Conservation (phyloP, 1,140 invertebrate species). For the Diprion similis region DNA sequence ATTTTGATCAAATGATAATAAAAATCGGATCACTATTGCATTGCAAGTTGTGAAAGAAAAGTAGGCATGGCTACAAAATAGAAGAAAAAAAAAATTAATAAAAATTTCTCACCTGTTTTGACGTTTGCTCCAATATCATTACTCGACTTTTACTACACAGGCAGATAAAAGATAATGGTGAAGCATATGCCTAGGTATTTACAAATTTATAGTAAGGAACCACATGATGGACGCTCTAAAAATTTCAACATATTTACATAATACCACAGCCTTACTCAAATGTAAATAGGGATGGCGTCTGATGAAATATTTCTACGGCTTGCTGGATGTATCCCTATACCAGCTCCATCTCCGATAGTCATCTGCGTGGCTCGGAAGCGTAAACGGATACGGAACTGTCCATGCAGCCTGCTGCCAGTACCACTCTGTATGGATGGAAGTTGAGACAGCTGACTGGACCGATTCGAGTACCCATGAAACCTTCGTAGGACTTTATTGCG, state of each 20-base stretch:
- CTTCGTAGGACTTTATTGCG: conserved; percentile 86
- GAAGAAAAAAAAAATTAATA: too few species aligned
- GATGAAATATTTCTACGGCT: neutral
- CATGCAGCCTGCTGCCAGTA: conserved; percentile 78
- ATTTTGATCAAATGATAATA: too few species aligned
- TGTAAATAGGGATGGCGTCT: neutral
- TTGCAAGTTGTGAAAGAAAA: too few species aligned
- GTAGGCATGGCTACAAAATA: too few species aligned
- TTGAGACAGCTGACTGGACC: conserved; percentile 84
- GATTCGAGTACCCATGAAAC: conserved; percentile 88
- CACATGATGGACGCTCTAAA: neutral
- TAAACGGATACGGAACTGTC: conserved; percentile 83
- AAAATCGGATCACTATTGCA: too few species aligned
- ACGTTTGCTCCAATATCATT: too few species aligned
- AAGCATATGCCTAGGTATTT: neutral
- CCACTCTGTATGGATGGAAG: conserved; percentile 84
- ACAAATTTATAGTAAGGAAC: neutral
- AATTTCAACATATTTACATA: neutral
- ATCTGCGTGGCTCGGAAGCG: conserved; percentile 70
- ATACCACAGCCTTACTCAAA: conserved; percentile 3
- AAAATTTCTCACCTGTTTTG: too few species aligned
- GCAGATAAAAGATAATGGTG: too few species aligned
- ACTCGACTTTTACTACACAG: too few species aligned
- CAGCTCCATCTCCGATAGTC: conserved; percentile 64
- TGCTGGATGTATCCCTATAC: conserved; percentile 30